phyloP scores from a whole-genome alignment of 2,797 vertebrate species.

The Alectoris magna region DNA sequence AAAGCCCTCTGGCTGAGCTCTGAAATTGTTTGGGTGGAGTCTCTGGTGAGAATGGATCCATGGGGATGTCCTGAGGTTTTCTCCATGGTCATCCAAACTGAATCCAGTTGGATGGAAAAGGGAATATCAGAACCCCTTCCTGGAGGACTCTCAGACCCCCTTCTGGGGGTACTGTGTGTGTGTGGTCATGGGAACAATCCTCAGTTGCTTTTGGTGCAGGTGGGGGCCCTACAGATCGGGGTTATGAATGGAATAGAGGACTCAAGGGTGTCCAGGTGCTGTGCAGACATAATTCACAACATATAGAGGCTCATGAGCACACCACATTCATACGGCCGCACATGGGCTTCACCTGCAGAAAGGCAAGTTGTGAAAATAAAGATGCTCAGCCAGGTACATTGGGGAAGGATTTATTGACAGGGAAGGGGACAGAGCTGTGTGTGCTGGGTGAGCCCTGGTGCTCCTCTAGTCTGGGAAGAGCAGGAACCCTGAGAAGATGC shows the following conservation, averaged over 20 bases:
- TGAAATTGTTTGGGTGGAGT: not conserved
- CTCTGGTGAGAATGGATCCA: not conserved
- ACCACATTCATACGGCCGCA: fast-evolving
- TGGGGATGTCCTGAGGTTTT: not conserved
- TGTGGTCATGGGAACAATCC: fast-evolving
- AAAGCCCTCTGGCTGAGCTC: not conserved
- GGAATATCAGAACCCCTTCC: not conserved
- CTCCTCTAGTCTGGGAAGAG: conserved; percentile 79
- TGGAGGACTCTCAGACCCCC: not conserved
- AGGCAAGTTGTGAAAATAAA: not conserved
- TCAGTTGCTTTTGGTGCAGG: not conserved
- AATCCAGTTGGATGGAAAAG: not conserved
- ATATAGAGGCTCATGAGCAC: fast-evolving
- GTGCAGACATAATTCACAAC: no score
- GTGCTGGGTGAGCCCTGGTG: not conserved
- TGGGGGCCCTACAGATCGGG: fast-evolving
- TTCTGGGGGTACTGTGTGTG: not conserved
- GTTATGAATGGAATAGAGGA: not conserved
- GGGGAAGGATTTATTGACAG: not conserved
- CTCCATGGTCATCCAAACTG: not conserved
- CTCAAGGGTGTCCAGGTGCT: not conserved
- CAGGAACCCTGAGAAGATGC: conserved; percentile 88
- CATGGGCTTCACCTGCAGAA: not conserved
- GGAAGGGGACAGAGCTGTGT: fast-evolving
- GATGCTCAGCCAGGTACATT: not conserved